Conservation (phyloP, 2,888 invertebrate species). For the Cetonia aurata region DNA sequence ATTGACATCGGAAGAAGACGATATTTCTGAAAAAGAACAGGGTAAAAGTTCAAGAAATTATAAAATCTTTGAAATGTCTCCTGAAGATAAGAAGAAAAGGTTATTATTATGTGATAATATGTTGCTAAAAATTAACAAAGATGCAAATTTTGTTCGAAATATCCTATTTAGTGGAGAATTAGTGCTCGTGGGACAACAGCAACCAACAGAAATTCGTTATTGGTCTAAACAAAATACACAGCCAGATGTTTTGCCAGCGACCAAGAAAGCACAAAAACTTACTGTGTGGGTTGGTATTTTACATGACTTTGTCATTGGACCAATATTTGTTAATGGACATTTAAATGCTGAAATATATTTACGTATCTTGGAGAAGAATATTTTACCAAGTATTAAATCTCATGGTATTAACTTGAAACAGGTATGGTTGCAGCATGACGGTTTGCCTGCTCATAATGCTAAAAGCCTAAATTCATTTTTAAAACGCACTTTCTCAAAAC, state of each 20-base stretch:
- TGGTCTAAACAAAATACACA: slow-evolving; percentile 2
- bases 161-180: slow-evolving; percentile 14
- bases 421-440: slow-evolving; percentile 16
- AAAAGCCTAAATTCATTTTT: slow-evolving; percentile 7
- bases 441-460: slow-evolving; percentile 14
- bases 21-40: neutral
- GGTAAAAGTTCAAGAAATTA: neutral
- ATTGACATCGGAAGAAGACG: neutral
- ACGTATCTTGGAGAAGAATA: slow-evolving; percentile 10
- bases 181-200: neutral
- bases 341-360: slow-evolving; percentile 15
- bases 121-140: neutral
- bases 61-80: slow-evolving; percentile 3
- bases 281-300: slow-evolving; percentile 17
- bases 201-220: slow-evolving; percentile 1
- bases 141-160: neutral
- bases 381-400: slow-evolving; percentile 6
- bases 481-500: slow-evolving; percentile 6
- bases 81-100: slow-evolving; percentile 2
- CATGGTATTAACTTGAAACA: neutral
- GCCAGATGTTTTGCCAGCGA: neutral
- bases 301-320: neutral
- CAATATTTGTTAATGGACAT: slow-evolving; percentile 25
- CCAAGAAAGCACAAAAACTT: neutral
- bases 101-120: slow-evolving; percentile 6